Evolutionary conservation across 2,797 vertebrate genomes (phyloP), one percentile per base, ranked within the genome.

Genomic region (Streptopelia turtur): DNA sequence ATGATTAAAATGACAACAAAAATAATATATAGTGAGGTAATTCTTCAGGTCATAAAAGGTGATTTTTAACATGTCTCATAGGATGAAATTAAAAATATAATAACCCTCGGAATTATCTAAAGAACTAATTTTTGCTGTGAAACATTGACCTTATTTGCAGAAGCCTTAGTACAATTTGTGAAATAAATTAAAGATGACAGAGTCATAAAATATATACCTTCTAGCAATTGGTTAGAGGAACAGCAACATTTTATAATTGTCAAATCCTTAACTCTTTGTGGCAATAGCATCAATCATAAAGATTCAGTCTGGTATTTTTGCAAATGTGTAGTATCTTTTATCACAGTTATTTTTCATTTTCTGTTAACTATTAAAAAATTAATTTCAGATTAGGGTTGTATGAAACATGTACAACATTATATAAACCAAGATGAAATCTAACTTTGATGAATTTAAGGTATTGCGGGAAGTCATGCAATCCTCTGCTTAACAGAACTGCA

Each of bases 271-370:
- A 30, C 56, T 49, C 50, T 76, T 87, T 83, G 11, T 61, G 63
- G 20, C 52, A 81, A 81, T 33, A 79, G 0, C 22, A 90, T 92
- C 25, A 69, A 52, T 77, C 63, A 82, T 52, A 70, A 89, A 83
- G 28, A 55, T 77, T 80, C 22, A 47, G 10, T 79, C 49, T 86
- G 13, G 3, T 92, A 72, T 41, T 90, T 75, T 71, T 94, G 30
- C 16, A 94, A 87, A 90, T 65, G 6, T 14, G 47, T 87, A 76
- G 23, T 57, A 70, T 5, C 12, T 82, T 9, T 70, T 78, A 65
- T 70, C 41, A 37, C 8, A 52, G 20, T 71, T 87, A 65, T 91
- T 89, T 95, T 91, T 30, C 45, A 49, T 87, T 89, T 87, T 83
- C 22, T 70, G 11, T 11, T 43, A 66, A 28, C 5, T 79, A 25